Base-by-base conservation (phyloP, 2,113 vertebrate genomes). In the Abramis brama region DNA sequence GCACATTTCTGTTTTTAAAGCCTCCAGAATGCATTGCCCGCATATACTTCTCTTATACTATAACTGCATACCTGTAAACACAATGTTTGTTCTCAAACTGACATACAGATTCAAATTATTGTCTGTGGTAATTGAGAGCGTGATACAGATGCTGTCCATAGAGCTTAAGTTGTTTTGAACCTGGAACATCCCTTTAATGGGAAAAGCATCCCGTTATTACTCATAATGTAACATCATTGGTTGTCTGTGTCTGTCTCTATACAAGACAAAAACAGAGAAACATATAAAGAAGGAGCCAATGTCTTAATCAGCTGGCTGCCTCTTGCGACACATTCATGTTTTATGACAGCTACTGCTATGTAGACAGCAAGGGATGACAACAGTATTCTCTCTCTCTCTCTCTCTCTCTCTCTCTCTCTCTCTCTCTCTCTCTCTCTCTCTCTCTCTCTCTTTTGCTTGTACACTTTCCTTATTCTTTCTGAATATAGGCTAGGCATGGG, bases 291-390 rank as follows among this genome's bases (percentile, higher is more conserved):
- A 78, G 76, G 30, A 60, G 76, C 52, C 3, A 11, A 10, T 1
- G 76, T 79, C 55, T 60, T 60, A 59, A n/a, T 45, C 39, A 27
- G 59, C 59, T 64, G 59, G n/a, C 2, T 21, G 59, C 57, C 59
- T 47, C 59, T 21, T 45, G 59, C 19, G 36, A 7, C 23, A 62
- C 78, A 80, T 80, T 79, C 5, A 6, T 27, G 36, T 64, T 64
- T 64, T 80, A 80, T 80, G 57, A 80, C 23, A 64, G 39, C 59
- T 79, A 36, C 25, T 39, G 77, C 36, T 19, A 79, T 2, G 6
- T 17, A 74, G 71, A 78, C 50, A 57, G 50, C 30, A 11, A 59
- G 76, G 9, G 52, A 59, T 19, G 0, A 59, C 19, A 36, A 36
- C 17, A 59, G 27, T 36, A 78, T 21, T 43, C 52, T 55, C 50